Base-by-base conservation (phyloP, 2,888 invertebrate genomes). In the Hartigia nigra region DNA sequence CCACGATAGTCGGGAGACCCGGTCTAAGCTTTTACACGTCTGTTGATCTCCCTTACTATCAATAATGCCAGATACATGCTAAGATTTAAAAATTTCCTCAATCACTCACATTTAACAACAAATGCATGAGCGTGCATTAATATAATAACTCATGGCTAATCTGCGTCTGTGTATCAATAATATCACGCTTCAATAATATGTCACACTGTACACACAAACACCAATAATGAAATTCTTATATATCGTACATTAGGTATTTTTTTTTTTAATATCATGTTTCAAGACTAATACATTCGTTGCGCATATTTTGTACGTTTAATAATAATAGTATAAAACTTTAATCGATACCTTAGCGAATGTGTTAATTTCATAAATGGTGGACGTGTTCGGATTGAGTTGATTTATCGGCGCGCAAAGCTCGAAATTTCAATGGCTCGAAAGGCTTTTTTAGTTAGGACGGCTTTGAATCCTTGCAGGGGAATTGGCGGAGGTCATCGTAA, bases 401-500 rank as follows among this genome's bases (percentile, higher is more conserved):
- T 55, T 23, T 55, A 9, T 55, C 23, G 23, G 23, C 55, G 55
- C 14, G 55, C 23, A 55, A 55, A 55, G 55, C 55, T 55, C 55
- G 23, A 55, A 23, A 55, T 23, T 55, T 55, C 55, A 55, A 23
- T 55, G 5, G 55, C 55, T 55, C 55, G 55, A 55, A 55, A 9
- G 55, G 55, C 55, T 55, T 55, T 23, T 23, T 9, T 55, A 55
- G 55, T 85, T 77, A 86, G 87, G 84, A 87, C 85, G 84, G 85
- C 89, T 90, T 87, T 87, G 88, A 86, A 89, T 89, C 88, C 89
- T 92, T 93, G 86, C 92, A 93, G 93, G 92, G 92, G 92, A 90
- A 91, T 93, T 90, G 90, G 88, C 88, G 90, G 91, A 82, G 90
- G 92, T 86, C 93, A 93, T 89, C 92, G 93, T 86, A 93, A 92